Percentiles rank a stretch among this genome's conserved stretches.
Conservation (phyloP, 2,113 vertebrate species). For the Rhagologus leucostigma region DNA sequence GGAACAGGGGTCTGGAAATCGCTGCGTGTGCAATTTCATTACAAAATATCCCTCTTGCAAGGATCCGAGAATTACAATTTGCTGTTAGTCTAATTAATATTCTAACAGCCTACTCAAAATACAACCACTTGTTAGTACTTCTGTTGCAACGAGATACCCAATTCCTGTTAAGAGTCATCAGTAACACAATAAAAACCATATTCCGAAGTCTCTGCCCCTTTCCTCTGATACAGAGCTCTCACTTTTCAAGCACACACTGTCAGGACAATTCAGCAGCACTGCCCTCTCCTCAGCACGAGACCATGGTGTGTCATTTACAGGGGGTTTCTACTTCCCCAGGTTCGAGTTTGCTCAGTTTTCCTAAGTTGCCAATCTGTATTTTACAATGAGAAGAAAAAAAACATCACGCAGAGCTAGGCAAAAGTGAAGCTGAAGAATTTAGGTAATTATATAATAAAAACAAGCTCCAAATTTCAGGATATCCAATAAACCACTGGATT, state of each 20-base stretch:
- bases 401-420: background rate
- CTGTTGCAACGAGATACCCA: background rate
- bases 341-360: background rate
- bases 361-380: background rate
- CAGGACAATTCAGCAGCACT: background rate
- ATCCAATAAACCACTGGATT: background rate
- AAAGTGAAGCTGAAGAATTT: background rate
- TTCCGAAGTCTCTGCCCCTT: background rate
- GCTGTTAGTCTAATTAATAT: background rate
- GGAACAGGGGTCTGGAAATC: background rate
- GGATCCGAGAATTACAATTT: background rate
- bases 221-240: background rate
- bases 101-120: background rate
- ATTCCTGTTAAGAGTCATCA: background rate
- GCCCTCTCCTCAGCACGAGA: background rate
- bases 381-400: background rate
- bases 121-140: background rate
- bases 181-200: background rate
- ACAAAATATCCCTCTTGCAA: background rate
- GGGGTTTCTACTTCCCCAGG: background rate
- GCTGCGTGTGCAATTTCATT: rapidly evolving
- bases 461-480: background rate
- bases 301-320: rapidly evolving
- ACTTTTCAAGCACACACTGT: background rate
- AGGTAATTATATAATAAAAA: background rate